Base-by-base conservation (phyloP, 2,888 invertebrate genomes). In the Athalia cordata region DNA sequence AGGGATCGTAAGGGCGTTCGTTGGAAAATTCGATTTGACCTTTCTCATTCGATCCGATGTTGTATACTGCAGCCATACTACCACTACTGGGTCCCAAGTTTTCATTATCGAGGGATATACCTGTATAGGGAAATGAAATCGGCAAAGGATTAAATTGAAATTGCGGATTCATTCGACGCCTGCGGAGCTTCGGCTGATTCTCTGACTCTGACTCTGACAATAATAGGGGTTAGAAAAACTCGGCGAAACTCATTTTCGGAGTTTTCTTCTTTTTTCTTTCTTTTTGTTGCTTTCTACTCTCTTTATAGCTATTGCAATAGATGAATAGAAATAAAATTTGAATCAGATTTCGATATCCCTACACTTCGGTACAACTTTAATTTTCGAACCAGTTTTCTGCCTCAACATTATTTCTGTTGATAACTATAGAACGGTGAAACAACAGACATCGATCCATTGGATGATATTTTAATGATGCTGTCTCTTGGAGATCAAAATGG, bases 21-120 rank as follows among this genome's bases (percentile, higher is more conserved):
- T n/a, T 59, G 59, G 72, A 72, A 72, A 72, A 72, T 72, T 72
- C 47, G 47, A 72, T 72, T 47, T 72, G 72, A 72, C 72, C 59
- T 59, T 72, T 47, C 59, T 47, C 59, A 57, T 59, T 59, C 59
- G 59, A 43, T 29, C 29, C 29, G 29, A 29, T 29, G 29, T 29
- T 29, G 29, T 29, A 29, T 29, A 29, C 29, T 29, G 29, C 29
- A 29, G 29, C 29, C 29, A 29, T 29, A 29, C 29, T 29, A 29
- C 45, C 43, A 47, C 57, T 15, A 59, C 43, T 13, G 70, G 59
- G 72, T 15, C 11, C 43, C 43, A 72, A 72, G 59, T 72, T 72
- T 47, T 72, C 47, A n/a, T 59, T 72, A 47, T 45, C 29, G 68
- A 59, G 45, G 59, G 59, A 72, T 52, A 68, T 29, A 55, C 11